Evolutionary conservation across 2,888 invertebrate genomes (phyloP), one percentile per base, ranked within the genome.

Genomic region (Ormyrus pomaceus): DNA sequence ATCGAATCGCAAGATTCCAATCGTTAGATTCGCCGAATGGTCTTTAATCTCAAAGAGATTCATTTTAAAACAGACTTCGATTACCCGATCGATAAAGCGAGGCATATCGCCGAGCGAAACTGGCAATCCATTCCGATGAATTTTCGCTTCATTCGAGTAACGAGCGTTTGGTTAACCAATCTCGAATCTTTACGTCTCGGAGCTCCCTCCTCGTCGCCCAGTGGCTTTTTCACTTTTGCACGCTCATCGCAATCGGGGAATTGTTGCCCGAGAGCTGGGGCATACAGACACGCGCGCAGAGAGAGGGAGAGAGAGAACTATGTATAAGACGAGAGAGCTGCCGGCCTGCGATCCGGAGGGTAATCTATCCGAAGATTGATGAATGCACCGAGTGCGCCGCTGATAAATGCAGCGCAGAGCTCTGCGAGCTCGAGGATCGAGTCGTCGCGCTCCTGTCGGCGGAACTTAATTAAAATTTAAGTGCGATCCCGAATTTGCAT

Each of bases 341-440:
- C n/a, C 48, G 58, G 8, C 7, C 34, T 53, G 59, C 55, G 51
- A 77, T 77, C 59, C 51, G n/a, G n/a, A 69, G 58, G 56, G 68
- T 70, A 79, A 79, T 79, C 74, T 75, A 79, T 75, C 75, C 55
- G 69, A 64, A 79, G 79, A 79, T 79, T 79, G 74, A 79, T 79
- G 79, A 79, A 72, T 73, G 74, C 56, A 64, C 19, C 68, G 45
- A 74, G 51, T 68, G 64, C 59, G 59, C 64, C 50, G 0, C 79
- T 79, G 75, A 79, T 79, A 75, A 79, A 79, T 65, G 70, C 75
- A 58, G 62, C 64, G 50, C 34, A 56, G 56, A 77, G 64, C 50
- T 11, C 46, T 46, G 46, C 13, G 34, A 45, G 8, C 55, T 6
- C 6, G 59, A 11, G n/a, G 62, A 62, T 62, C 45, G 62, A 9